Evolutionary conservation across 2,888 invertebrate genomes (phyloP).

Genomic region (Drosophila atroscutellata): DNA sequence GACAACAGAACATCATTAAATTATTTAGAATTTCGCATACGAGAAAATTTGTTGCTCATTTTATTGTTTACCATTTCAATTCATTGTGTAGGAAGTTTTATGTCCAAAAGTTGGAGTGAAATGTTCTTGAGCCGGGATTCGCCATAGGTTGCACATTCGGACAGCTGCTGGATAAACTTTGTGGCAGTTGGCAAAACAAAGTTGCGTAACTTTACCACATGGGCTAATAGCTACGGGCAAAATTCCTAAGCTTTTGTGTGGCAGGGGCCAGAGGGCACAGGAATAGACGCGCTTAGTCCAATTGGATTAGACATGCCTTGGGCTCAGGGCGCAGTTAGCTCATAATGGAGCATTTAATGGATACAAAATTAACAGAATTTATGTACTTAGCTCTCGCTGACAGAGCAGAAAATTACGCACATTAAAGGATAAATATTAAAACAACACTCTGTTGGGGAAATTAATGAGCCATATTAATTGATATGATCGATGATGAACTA

Average conservation of each 20-base stretch:
- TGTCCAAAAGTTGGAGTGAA: slow-evolving; percentile 26
- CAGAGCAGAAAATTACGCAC: slow-evolving; percentile 35
- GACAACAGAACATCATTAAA: slow-evolving; percentile 31
- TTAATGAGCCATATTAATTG: slow-evolving; percentile 70
- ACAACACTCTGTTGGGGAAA: slow-evolving; percentile 51
- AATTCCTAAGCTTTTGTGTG: background rate
- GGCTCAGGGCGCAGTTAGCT: background rate
- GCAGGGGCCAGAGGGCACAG: no score
- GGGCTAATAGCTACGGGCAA: slow-evolving; percentile 6
- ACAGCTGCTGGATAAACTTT: slow-evolving; percentile 46
- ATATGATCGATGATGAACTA: slow-evolving; percentile 34
- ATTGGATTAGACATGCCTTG: slow-evolving; percentile 16
- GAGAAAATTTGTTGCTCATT: slow-evolving; percentile 45
- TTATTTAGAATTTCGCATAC: slow-evolving; percentile 38
- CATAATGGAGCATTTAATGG: slow-evolving; percentile 45
- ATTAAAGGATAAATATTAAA: slow-evolving; percentile 60
- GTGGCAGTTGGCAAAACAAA: slow-evolving; percentile 44
- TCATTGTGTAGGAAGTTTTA: slow-evolving; percentile 21
- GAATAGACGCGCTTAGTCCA: slow-evolving; percentile 4
- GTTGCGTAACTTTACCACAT: slow-evolving; percentile 53
- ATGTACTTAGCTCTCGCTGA: slow-evolving; percentile 40
- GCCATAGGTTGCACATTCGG: background rate
- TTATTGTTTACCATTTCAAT: slow-evolving; percentile 61
- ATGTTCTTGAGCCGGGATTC: slow-evolving; percentile 11
- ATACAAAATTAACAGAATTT: slow-evolving; percentile 64